phyloP scores from a whole-genome alignment of 2,888 invertebrate species.

The Synergus umbraculus region DNA sequence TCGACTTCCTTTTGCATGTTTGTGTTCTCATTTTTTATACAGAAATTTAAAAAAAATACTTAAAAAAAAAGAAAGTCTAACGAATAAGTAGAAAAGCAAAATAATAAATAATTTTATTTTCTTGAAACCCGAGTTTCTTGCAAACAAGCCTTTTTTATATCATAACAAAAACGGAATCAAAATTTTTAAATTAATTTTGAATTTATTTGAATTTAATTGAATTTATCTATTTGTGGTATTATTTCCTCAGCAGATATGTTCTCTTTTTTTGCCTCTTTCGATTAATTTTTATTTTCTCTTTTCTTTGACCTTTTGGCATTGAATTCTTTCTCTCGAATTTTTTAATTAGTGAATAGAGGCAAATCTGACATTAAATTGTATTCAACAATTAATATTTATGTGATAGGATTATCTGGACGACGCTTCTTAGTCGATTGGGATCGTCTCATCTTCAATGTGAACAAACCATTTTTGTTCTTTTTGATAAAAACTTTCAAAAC shows the following conservation, averaged over 20 bases:
- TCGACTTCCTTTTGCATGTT: too few species aligned
- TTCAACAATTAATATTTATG: constrained; percentile 3
- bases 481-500: constrained; percentile 21
- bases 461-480: constrained; percentile 47
- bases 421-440: constrained; percentile 12
- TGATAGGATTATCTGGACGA: constrained; percentile 26
- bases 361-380: background rate
- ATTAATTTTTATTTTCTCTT: background rate
- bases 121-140: too few species aligned
- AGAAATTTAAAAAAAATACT: too few species aligned
- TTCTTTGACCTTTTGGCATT: background rate
- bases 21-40: too few species aligned
- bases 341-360: background rate
- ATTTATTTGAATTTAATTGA: too few species aligned
- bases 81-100: too few species aligned
- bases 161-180: too few species aligned
- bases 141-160: too few species aligned
- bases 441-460: constrained; percentile 28
- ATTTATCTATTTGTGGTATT: background rate
- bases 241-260: background rate
- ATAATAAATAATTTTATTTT: too few species aligned
- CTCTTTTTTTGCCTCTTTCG: background rate
- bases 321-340: background rate
- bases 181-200: too few species aligned
- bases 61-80: too few species aligned